A percentile compares a stretch with the other conserved stretches of the same genome.
These are phyloP conservation scores for Anas capensis DNA, from an alignment of 2,797 vertebrate genomes.

Conservation along the genomic window DNA sequence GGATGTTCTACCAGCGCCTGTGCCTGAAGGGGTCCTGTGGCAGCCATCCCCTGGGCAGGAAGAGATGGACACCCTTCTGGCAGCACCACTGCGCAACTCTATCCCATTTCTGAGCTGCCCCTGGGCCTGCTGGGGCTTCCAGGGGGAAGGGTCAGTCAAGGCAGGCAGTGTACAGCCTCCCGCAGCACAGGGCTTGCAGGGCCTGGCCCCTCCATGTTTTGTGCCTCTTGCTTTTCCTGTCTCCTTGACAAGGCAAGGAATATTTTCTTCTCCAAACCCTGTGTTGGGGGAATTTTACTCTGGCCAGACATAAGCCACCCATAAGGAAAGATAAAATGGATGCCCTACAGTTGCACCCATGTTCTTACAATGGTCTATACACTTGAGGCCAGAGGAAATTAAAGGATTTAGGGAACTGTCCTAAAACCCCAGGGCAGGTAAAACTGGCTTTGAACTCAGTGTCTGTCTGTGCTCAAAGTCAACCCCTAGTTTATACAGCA, in stretches of 20 bases:
- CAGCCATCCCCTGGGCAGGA: accelerated
- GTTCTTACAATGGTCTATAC: background rate
- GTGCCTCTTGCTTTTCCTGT: background rate
- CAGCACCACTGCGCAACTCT: accelerated
- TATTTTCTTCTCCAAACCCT: background rate
- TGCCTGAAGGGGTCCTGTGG: background rate
- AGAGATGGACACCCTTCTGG: background rate
- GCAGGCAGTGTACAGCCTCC: background rate
- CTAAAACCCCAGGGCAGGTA: background rate
- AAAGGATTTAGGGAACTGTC: background rate
- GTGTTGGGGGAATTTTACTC: background rate
- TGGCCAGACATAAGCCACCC: background rate
- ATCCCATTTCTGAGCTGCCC: background rate
- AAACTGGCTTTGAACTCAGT: background rate
- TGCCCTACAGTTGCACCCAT: background rate
- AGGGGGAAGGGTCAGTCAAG: background rate
- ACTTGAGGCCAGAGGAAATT: background rate
- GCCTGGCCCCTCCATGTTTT: accelerated
- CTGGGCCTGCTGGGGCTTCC: background rate
- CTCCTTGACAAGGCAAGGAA: background rate
- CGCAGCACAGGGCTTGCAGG: accelerated
- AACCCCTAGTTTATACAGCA: accelerated
- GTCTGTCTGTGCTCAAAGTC: background rate
- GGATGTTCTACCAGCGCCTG: background rate
- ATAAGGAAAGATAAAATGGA: background rate